Evolutionary conservation across 1,140 invertebrate genomes (phyloP), one percentile per base, ranked within the genome.

Genomic region (Drosophila equinoxialis): DNA sequence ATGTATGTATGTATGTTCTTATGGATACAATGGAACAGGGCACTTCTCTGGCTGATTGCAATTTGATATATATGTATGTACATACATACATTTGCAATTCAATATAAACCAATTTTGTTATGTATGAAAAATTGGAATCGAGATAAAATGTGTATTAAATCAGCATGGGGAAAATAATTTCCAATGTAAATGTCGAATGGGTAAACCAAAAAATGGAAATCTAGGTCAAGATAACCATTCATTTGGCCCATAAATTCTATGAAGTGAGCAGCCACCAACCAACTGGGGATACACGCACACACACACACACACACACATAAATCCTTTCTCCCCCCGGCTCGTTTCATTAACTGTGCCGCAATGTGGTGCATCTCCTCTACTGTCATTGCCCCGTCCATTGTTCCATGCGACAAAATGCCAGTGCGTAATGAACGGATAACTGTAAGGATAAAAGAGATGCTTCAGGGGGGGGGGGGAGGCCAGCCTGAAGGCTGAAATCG

Each of bases 121-220:
- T 51, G 45, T 10, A 39, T 51, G 20, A 23, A 51, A 51, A 51
- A 20, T 23, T 51, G 2, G 5, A 51, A 20, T 51, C 20, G 7
- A 51, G 45, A 51, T 51, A n/a, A 51, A 51, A 51, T 51, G 20
- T 23, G 45, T 51, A 51, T 51, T 51, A 51, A 51, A 51, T 51
- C 45, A 51, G 45, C 7, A 51, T 51, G 8, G 45, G 17, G 4
- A 20, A 11, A 51, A 23, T 51, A 51, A 23, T 23, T 20, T 14
- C 45, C 8, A 20, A 51, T 48, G 45, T 17, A 51, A 51, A 51
- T 51, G 45, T 14, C 17, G 45, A 48, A 48, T 48, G 45, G 8
- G 45, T 51, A 23, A 51, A 51, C 17, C 17, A 23, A 51, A 51
- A 37, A 37, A 13, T 37, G 7, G 35, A 14, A 17, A 17, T 51